Evolutionary conservation across 2,113 vertebrate genomes (phyloP).

Genomic region (Poecile atricapillus): DNA sequence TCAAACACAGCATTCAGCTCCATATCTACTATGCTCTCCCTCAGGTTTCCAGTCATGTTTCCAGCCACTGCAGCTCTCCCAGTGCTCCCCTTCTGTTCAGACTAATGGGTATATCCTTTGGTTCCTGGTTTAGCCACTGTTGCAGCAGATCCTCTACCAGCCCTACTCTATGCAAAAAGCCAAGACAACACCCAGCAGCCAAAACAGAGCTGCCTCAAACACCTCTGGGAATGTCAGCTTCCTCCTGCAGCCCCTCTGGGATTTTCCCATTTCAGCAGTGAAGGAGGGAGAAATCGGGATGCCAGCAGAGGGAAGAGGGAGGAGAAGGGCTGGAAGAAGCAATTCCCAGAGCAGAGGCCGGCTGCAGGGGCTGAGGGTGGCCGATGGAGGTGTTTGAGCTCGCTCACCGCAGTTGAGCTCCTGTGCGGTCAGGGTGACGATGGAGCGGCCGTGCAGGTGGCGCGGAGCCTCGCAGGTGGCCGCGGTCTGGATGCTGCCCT

Average conservation of each 20-base stretch:
- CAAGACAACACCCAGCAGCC: background rate
- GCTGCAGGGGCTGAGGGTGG: background rate
- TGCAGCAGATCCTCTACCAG: background rate
- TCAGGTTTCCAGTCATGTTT: background rate
- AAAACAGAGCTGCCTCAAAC: background rate
- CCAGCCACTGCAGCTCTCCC: background rate
- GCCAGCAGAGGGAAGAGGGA: background rate
- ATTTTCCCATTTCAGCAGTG: background rate
- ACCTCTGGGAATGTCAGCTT: fast-evolving
- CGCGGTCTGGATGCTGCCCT: slow-evolving; percentile 83
- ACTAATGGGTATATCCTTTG: background rate
- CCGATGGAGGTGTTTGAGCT: fast-evolving
- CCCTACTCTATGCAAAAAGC: background rate
- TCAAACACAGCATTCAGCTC: background rate
- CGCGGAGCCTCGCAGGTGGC: slow-evolving; percentile 85
- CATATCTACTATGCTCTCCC: fast-evolving
- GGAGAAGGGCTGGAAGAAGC: background rate
- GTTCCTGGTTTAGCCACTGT: background rate
- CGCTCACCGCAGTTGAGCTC: slow-evolving; percentile 85
- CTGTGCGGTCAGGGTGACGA: slow-evolving; percentile 76
- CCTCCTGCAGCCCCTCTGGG: background rate
- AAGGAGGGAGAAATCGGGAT: background rate
- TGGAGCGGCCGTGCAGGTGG: slow-evolving; percentile 83
- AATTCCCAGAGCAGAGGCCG: background rate
- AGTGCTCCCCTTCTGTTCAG: background rate